phyloP scores from a whole-genome alignment of 1,140 invertebrate genomes.

The Ylistrum balloti region DNA sequence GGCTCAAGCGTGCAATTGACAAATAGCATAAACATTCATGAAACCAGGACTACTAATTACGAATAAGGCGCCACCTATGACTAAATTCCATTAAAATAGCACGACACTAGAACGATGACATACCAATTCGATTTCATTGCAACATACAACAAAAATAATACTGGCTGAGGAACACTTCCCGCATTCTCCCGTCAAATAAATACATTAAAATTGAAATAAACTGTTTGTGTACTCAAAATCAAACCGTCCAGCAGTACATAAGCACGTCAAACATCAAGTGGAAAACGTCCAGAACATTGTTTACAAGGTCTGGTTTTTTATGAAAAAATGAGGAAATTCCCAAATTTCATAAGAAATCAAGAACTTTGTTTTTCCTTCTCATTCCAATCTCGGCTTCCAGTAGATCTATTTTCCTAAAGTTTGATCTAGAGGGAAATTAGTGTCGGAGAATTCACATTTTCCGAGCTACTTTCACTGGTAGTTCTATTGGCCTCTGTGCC shows the following conservation, averaged over 20 bases:
- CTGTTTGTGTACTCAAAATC: slow-evolving; percentile 16
- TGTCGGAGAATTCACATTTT: slow-evolving; percentile 63
- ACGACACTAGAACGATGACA: neutral
- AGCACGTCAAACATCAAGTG: slow-evolving; percentile 9
- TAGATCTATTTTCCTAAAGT: neutral
- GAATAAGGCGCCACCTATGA: neutral
- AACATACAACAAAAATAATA: slow-evolving; percentile 13
- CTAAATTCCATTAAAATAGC: slow-evolving; percentile 29
- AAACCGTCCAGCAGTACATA: slow-evolving; percentile 30
- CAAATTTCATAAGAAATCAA: neutral
- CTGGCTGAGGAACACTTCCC: neutral
- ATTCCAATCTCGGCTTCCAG: neutral
- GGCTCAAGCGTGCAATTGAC: slow-evolving; percentile 4
- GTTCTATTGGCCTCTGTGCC: slow-evolving; percentile 67
- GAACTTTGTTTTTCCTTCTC: neutral
- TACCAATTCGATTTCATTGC: neutral
- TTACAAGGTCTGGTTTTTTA: neutral
- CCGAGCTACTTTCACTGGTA: slow-evolving; percentile 63
- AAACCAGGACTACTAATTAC: neutral
- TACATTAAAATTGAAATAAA: slow-evolving; percentile 36
- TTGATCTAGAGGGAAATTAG: slow-evolving; percentile 65
- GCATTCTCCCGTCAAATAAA: slow-evolving; percentile 23
- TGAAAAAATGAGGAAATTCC: neutral
- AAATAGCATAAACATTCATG: neutral
- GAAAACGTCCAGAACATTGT: neutral